phyloP scores from a whole-genome alignment of 2,888 invertebrate genomes.

The Platycheirus albimanus region DNA sequence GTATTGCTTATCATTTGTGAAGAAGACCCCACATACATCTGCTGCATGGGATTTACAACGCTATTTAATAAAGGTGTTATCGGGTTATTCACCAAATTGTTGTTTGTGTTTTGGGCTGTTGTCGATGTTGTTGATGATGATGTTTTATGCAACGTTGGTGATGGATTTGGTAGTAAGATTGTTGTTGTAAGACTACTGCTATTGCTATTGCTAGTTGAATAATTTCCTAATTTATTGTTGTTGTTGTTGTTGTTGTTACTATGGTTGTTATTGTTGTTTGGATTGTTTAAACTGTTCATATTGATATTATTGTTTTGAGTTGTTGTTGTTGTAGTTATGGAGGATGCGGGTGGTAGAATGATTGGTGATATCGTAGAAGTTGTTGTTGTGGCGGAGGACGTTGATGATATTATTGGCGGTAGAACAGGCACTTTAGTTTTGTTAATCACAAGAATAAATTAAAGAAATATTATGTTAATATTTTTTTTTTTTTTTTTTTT shows the following conservation, averaged over 20 bases:
- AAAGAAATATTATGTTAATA: conserved; percentile 36
- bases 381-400: conserved; percentile 77
- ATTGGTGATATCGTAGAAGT: conserved; percentile 74
- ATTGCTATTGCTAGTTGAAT: conserved; percentile 65
- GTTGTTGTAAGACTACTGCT: conserved; percentile 66
- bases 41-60: conserved; percentile 56
- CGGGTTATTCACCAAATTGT: conserved; percentile 51
- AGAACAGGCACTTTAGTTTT: conserved; percentile 71
- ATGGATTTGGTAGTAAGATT: conserved; percentile 76
- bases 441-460: conserved; percentile 49
- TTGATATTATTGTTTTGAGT: conserved; percentile 79
- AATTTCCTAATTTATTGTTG: conserved; percentile 70
- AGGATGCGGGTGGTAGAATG: conserved; percentile 77
- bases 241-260: conserved; percentile 63
- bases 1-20: conserved; percentile 63
- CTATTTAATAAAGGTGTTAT: conserved; percentile 54
- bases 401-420: conserved; percentile 79
- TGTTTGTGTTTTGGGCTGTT: conserved; percentile 39
- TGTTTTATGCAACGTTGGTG: conserved; percentile 73
- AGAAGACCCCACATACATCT: conserved; percentile 47
- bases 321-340: conserved; percentile 36
- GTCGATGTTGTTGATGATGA: conserved; percentile 51
- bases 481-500: conserved; percentile 71
- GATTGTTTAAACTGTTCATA: conserved; percentile 68
- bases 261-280: conserved; percentile 74